A percentile compares a stretch with the other conserved stretches of the same genome.
Conservation (phyloP, 2,888 invertebrate genomes). For the Nephrotoma guestfalica region DNA sequence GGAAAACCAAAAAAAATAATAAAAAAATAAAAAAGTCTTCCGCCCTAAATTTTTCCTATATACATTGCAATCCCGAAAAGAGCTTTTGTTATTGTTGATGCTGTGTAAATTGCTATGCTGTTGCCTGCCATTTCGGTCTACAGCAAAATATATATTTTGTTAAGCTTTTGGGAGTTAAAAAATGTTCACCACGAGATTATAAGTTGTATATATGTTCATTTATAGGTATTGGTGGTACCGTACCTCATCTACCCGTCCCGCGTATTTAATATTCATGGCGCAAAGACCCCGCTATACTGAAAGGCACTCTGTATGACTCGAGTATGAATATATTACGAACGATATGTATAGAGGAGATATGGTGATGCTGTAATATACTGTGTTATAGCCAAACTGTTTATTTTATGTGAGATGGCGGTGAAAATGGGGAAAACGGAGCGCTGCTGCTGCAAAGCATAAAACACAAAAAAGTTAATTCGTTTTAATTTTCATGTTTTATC, state of each 20-base stretch:
- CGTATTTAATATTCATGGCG: too few species aligned
- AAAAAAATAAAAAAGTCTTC: not conserved
- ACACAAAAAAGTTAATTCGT: not conserved
- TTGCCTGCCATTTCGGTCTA: not conserved
- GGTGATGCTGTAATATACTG: not conserved
- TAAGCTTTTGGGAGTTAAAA: not conserved
- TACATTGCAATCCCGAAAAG: not conserved
- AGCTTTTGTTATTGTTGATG: not conserved
- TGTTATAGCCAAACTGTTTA: not conserved
- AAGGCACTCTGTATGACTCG: not conserved
- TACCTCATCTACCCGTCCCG: too few species aligned
- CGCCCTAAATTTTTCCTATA: not conserved
- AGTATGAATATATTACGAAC: not conserved
- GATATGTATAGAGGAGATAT: not conserved
- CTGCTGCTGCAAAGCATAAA: not conserved
- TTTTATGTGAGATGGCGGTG: not conserved
- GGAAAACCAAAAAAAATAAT: not conserved
- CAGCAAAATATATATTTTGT: not conserved
- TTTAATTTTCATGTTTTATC: not conserved
- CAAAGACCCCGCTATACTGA: not conserved
- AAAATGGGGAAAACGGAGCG: not conserved
- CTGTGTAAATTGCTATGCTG: not conserved
- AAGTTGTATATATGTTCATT: not conserved
- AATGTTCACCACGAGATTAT: not conserved
- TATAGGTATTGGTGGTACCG: too few species aligned